Conservation (phyloP, 2,113 vertebrate species). For the Melanotaenia duboulayi region DNA sequence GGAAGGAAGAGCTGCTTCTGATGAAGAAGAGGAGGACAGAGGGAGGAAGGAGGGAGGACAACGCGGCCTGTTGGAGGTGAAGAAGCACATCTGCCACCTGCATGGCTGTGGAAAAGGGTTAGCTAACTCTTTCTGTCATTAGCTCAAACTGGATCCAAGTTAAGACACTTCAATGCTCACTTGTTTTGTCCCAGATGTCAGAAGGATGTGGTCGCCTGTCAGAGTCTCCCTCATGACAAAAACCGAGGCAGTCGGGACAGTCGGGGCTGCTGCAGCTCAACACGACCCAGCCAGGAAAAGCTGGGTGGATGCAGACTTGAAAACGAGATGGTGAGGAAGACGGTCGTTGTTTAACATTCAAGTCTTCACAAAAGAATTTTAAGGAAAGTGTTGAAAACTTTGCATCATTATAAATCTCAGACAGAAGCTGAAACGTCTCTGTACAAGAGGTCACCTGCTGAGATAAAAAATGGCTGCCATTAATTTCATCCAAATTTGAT, state of each 20-base stretch:
- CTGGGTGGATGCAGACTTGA: conserved; percentile 17
- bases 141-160: not conserved
- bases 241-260: conserved; percentile 4
- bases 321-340: conserved; percentile 32
- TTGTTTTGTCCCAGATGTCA: conserved; percentile 63
- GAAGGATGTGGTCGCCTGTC: conserved; percentile 43
- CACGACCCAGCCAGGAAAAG: conserved; percentile 7
- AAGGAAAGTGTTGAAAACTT: no score
- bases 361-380: no score
- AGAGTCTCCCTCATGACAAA: conserved; percentile 13
- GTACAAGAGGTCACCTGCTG: no score
- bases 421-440: no score
- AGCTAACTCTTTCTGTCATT: conserved; percentile 5
- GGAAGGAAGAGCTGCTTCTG: conserved; percentile 82
- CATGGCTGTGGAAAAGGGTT: conserved; percentile 73
- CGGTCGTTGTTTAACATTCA: no score
- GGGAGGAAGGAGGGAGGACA: conserved; percentile 40
- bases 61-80: conserved; percentile 66
- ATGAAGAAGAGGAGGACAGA: conserved; percentile 82
- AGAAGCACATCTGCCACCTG: conserved; percentile 51
- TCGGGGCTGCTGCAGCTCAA: conserved; percentile 19
- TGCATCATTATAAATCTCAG: no score
- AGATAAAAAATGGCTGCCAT: no score
- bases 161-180: not conserved
- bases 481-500: no score